Evolutionary conservation across 1,140 invertebrate genomes (phyloP), one percentile per base, ranked within the genome.

Genomic region (Zaprionus davidi): DNA sequence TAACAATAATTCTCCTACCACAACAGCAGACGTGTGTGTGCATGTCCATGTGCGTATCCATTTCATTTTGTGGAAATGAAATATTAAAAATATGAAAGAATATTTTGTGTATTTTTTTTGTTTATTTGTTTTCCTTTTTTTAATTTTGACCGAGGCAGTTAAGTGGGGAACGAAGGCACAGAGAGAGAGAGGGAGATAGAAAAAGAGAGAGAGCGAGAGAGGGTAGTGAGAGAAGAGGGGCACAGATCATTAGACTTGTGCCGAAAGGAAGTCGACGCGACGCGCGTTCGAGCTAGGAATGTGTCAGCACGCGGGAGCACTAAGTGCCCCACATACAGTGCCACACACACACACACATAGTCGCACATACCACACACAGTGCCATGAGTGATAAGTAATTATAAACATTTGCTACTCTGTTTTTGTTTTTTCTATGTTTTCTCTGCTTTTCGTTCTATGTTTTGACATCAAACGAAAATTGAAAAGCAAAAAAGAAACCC

Each of bases 401-500:
- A 76, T 77, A 81, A 78, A 81, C 74, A 84, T 88, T 81, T 81
- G 74, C 76, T 71, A 73, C 74, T 62, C 59, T 62, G 13, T 62
- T 56, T 63, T 75, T 63, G 20, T 57, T 26, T 55, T 53, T 68
- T 59, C 28, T 56, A 20, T 38, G 15, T 22, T 56, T 71, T 53
- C 17, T 55, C 15, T 36, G n/a, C 12, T 38, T 26, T 70, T 15
- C 41, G 46, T 24, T n/a, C 51, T 41, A 67, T 81, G 38, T 49
- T 83, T 88, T 88, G 84, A 88, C 84, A 83, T 87, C 78, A 88
- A 88, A 87, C 64, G 84, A 79, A 46, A 87, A 82, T 80, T 71
- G 79, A 76, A 69, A 81, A 78, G 73, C 41, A 46, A n/a, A 44
- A 44, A 49, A 20, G 11, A 86, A 87, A 65, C 72, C 79, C 72